Percentiles rank a stretch among this genome's conserved stretches.
These are phyloP conservation scores for Apamea sordens DNA, from an alignment of 2,888 invertebrate genomes.

Conservation along the genomic window DNA sequence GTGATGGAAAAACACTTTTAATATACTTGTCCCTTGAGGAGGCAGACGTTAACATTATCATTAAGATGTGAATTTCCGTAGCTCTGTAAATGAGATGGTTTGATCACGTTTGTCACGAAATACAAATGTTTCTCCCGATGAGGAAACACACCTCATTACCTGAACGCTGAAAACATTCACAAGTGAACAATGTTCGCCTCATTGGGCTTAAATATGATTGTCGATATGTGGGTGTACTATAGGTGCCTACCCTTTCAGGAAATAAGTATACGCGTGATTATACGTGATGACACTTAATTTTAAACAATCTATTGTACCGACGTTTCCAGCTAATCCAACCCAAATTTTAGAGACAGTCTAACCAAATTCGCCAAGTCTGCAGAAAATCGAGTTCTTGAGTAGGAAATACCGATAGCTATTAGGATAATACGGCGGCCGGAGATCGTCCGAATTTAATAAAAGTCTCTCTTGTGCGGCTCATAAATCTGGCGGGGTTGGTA, in stretches of 20 bases:
- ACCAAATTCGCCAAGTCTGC: conserved; percentile 19
- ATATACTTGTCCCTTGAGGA: background rate
- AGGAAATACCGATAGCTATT: conserved; percentile 63
- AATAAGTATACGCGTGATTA: background rate
- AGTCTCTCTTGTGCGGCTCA: conserved; percentile 59
- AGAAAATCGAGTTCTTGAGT: conserved; percentile 44
- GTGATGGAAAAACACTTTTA: background rate
- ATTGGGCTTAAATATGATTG: too few relatives aligned
- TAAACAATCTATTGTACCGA: conserved; percentile 6
- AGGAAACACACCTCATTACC: conserved; percentile 1
- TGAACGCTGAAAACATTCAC: background rate
- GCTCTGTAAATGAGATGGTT: background rate
- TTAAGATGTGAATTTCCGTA: background rate
- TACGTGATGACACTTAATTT: too few relatives aligned
- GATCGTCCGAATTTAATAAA: conserved; percentile 68
- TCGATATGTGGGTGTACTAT: background rate
- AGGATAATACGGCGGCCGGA: conserved; percentile 62
- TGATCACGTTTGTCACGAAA: background rate
- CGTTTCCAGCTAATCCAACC: conserved; percentile 30
- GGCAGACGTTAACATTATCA: background rate
- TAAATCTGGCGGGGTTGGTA: conserved; percentile 60
- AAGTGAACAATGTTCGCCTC: background rate
- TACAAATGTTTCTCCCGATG: conserved; percentile 3
- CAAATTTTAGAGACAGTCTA: conserved; percentile 16
- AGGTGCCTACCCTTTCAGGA: background rate